A percentile compares a stretch with the other conserved stretches of the same genome.
These are phyloP conservation scores for Choloepus hoffmanni DNA, from an alignment of 2,113 vertebrate genomes.

Conservation along the genomic window DNA sequence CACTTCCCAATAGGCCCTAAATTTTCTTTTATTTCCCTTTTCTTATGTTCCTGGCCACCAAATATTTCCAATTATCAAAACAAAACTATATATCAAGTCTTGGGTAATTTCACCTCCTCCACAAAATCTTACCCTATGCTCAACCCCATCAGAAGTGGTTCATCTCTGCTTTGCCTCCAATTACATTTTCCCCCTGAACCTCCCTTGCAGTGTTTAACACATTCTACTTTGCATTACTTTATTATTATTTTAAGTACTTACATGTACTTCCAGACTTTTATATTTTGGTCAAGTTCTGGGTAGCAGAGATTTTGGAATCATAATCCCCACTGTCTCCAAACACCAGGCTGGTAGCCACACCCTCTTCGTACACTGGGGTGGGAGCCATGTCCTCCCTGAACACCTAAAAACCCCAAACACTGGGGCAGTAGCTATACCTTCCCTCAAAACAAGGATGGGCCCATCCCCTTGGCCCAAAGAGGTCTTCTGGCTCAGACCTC, in stretches of 20 bases:
- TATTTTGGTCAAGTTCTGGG: not conserved
- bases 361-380: too few species aligned
- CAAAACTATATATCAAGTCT: not conserved
- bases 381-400: too few species aligned
- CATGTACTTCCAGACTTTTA: not conserved
- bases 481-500: too few species aligned
- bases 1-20: not conserved
- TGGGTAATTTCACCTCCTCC: not conserved
- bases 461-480: too few species aligned
- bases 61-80: not conserved
- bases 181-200: not conserved
- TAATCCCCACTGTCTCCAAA: not conserved
- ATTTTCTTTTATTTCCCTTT: not conserved
- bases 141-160: not conserved
- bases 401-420: too few species aligned
- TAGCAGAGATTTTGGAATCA: not conserved
- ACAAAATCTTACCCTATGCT: not conserved
- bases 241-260: not conserved
- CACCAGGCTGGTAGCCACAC: too few species aligned
- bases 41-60: not conserved
- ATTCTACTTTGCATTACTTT: not conserved
- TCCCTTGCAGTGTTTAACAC: not conserved
- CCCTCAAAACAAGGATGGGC: too few species aligned
- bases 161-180: not conserved
- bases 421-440: too few species aligned